phyloP scores from a whole-genome alignment of 2,888 invertebrate species.

The Hydroisotoma schaefferi region DNA sequence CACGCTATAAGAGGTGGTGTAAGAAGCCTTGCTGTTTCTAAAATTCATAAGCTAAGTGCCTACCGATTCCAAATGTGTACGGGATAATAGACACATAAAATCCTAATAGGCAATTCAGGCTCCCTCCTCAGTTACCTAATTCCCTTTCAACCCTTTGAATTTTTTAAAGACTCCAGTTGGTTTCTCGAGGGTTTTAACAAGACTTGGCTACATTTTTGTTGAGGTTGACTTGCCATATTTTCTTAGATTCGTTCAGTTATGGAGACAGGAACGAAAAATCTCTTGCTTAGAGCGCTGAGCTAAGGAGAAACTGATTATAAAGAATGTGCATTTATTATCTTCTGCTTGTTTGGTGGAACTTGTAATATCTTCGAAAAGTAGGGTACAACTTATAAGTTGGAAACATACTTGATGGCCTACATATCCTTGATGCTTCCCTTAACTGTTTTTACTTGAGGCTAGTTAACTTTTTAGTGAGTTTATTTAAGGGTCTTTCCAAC shows the following conservation, averaged over 20 bases:
- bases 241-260: no score
- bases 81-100: slow-evolving; percentile 7
- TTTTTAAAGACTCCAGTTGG: slow-evolving; percentile 4
- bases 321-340: not conserved
- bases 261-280: no score
- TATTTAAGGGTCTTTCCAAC: slow-evolving; percentile 10
- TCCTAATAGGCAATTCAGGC: not conserved
- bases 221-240: no score
- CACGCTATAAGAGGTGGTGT: not conserved
- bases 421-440: not conserved
- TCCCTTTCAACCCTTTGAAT: slow-evolving; percentile 1
- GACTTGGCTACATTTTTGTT: not conserved
- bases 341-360: not conserved
- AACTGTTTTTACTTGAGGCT: slow-evolving; percentile 13
- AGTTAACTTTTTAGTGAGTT: slow-evolving; percentile 14
- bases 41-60: not conserved
- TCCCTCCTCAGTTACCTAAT: not conserved
- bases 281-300: no score
- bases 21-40: not conserved
- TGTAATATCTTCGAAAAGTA: not conserved
- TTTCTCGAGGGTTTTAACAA: not conserved
- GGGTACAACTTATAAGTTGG: no score
- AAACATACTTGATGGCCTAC: not conserved
- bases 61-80: not conserved
- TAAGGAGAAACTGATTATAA: not conserved